Conservation (phyloP, 2,888 invertebrate genomes). For the Arrhopalites spinosus region DNA sequence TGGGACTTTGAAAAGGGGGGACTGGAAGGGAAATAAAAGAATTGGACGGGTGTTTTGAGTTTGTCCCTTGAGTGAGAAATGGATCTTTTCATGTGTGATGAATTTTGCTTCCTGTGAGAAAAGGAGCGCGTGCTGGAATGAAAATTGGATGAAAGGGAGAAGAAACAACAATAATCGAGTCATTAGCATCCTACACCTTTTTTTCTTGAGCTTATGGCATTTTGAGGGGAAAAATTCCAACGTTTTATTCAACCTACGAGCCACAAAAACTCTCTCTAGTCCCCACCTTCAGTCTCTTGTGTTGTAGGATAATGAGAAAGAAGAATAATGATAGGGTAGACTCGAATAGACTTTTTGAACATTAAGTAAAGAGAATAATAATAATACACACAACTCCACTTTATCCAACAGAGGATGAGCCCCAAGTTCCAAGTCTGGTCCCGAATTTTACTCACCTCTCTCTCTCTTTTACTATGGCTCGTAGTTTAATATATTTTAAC, state of each 20-base stretch:
- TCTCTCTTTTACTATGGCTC: background rate
- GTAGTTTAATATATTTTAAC: background rate
- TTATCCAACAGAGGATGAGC: background rate
- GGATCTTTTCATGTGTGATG: slow-evolving; percentile 9
- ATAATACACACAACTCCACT: background rate
- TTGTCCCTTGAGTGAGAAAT: background rate
- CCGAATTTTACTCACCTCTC: background rate
- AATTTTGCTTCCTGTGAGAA: slow-evolving; percentile 15
- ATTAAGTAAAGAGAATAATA: background rate
- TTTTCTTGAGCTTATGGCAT: background rate
- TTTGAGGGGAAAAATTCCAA: background rate
- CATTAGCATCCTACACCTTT: slow-evolving; percentile 27
- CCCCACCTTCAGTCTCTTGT: background rate
- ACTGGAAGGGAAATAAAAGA: background rate
- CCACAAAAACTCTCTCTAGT: background rate
- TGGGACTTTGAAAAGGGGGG: background rate
- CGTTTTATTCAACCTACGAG: background rate
- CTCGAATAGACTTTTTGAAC: background rate
- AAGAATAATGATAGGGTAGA: slow-evolving; percentile 3
- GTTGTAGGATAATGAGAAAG: slow-evolving; percentile 21
- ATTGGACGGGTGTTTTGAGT: slow-evolving; percentile 4
- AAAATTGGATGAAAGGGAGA: slow-evolving; percentile 20
- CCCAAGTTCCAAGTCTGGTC: background rate
- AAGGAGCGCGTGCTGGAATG: slow-evolving; percentile 24
- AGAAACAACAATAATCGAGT: slow-evolving; percentile 23